A percentile compares a stretch with the other conserved stretches of the same genome.
Evolutionary conservation across 2,797 vertebrate species (phyloP).

Genomic region (Harpagifer antarcticus): DNA sequence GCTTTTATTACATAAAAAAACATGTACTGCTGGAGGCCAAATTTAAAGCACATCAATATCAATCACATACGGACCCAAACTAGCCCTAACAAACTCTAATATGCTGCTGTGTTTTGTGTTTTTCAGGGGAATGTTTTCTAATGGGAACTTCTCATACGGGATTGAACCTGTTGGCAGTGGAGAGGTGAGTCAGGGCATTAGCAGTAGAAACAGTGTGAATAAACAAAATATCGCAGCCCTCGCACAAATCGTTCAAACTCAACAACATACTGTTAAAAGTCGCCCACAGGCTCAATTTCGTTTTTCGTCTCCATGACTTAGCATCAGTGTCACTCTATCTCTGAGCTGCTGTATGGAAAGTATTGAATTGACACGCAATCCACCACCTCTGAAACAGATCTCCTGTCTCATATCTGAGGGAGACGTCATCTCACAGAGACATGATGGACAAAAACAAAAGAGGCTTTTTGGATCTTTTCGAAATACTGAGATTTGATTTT

Average conservation of each 20-base stretch:
- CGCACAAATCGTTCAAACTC: not conserved
- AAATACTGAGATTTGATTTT: slow-evolving; percentile 28
- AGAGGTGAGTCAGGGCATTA: slow-evolving; percentile 73
- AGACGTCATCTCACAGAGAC: slow-evolving; percentile 5
- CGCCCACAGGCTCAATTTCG: slow-evolving; percentile 10
- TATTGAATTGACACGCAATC: slow-evolving; percentile 64
- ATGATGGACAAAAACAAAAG: not conserved
- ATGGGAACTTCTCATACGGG: slow-evolving; percentile 89
- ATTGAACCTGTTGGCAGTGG: slow-evolving; percentile 84
- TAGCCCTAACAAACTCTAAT: not conserved
- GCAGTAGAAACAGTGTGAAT: not conserved
- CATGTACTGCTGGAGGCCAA: not conserved
- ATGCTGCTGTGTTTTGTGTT: slow-evolving; percentile 15
- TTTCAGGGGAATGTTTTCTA: slow-evolving; percentile 93
- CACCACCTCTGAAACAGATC: slow-evolving; percentile 28
- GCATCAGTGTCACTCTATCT: slow-evolving; percentile 61
- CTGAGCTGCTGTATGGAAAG: slow-evolving; percentile 57
- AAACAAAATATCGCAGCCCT: not conserved
- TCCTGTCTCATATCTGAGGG: slow-evolving; percentile 19
- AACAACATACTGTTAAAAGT: slow-evolving; percentile 6
- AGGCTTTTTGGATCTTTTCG: slow-evolving; percentile 9
- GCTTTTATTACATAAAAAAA: not conserved
- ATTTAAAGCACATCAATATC: not conserved
- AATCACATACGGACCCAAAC: not conserved
- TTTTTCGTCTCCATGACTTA: slow-evolving; percentile 18